phyloP scores from a whole-genome alignment of 2,797 vertebrate genomes.

The Esox lucius region DNA sequence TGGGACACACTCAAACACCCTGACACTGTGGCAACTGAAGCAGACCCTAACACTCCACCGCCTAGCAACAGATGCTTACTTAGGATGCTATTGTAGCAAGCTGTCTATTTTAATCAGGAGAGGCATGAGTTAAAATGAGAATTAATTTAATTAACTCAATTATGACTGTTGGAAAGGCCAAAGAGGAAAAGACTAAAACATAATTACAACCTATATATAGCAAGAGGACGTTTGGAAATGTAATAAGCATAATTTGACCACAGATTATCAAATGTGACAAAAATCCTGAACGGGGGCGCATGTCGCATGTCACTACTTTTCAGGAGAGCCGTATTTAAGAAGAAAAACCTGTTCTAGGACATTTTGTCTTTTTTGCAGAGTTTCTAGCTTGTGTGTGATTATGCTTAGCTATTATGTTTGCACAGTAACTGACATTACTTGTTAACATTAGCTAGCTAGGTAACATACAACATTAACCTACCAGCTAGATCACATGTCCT shows the following conservation, averaged over 20 bases:
- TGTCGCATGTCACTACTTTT: too few relatives aligned
- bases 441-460: too few relatives aligned
- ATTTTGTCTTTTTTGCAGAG: too few relatives aligned
- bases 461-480: too few relatives aligned
- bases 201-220: constrained; percentile 37
- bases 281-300: too few relatives aligned
- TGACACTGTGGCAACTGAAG: neutral
- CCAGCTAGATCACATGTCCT: too few relatives aligned
- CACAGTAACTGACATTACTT: too few relatives aligned
- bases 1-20: neutral
- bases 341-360: too few relatives aligned
- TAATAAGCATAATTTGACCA: neutral
- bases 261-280: too few relatives aligned
- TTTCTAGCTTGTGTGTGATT: too few relatives aligned
- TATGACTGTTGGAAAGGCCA: constrained; percentile 47
- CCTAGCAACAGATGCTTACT: constrained; percentile 54
- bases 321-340: too few relatives aligned
- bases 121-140: constrained; percentile 51
- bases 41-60: constrained; percentile 24
- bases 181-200: constrained; percentile 47
- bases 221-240: neutral
- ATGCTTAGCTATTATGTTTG: too few relatives aligned
- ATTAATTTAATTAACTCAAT: constrained; percentile 51
- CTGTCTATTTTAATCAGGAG: constrained; percentile 64
- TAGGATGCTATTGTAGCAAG: constrained; percentile 30